Base-by-base conservation (phyloP, 2,113 vertebrate species). In the Platichthys stellatus region DNA sequence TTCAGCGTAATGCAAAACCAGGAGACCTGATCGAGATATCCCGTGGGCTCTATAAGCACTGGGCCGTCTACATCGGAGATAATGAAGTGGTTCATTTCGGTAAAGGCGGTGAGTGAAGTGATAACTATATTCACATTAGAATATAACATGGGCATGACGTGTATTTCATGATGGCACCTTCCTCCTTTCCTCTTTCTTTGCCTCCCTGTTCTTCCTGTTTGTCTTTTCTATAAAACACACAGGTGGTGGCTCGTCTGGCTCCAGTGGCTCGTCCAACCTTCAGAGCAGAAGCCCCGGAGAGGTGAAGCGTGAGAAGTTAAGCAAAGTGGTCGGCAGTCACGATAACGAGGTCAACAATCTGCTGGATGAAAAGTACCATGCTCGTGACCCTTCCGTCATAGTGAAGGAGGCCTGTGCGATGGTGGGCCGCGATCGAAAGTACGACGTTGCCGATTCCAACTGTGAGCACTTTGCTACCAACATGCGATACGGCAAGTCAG, bases 41-140 rank as follows among this genome's bases (percentile, higher is more conserved):
- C 28, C 28, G 93, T 28, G 84, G 82, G 17, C 12, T 62, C 0
- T 96, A 95, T 59, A 64, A 91, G 17, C 96, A 96, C 83, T 97
- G 96, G 96, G 96, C 91, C 3, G 26, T 97, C 60, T 96, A 96
- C 31, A 82, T 96, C 8, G 96, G 96, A 0, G 74, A 94, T 1
- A 93, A 95, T 59, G 94, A 90, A 40, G 90, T 96, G 21, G 71
- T 97, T 69, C 95, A 97, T 78, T 72, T 97, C 69, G 90, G 92
- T 0, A 93, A 95, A 61, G 73, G 84, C 17, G n/a, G 91, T 93
- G 56, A 89, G 93, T 90, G 4, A 31, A 47, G 12, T 17, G 38
- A 31, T 26, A 21, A 2, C 2, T 15, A n/a, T n/a, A 13, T 63
- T 67, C 1, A 26, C 51, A 71, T 20, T 51, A 88, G 40, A 88